Evolutionary conservation across 2,888 invertebrate genomes (phyloP).

Genomic region (Osedax frankpressi): DNA sequence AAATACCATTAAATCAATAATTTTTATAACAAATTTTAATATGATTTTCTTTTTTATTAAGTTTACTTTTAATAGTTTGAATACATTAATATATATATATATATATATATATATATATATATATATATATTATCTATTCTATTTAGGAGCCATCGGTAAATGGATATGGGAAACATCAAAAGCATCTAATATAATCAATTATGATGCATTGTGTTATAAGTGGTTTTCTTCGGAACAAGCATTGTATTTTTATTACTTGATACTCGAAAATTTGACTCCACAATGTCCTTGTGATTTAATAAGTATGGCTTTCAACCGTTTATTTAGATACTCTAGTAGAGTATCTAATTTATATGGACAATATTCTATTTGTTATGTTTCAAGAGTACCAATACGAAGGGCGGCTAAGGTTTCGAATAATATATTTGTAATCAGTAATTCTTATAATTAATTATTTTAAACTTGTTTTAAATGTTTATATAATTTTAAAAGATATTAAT

Average conservation of each 20-base stretch:
- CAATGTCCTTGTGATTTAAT: conserved; percentile 9
- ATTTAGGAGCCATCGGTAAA: conserved; percentile 1
- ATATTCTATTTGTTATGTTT: background rate
- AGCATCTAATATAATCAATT: background rate
- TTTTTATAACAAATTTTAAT: too few relatives aligned
- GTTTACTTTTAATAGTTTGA: too few relatives aligned
- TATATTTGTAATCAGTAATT: too few relatives aligned
- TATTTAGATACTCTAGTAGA: background rate
- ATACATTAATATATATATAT: background rate
- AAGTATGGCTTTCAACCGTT: background rate
- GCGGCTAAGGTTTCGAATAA: conserved; percentile 4
- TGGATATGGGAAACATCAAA: background rate
- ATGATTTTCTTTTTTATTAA: too few relatives aligned
- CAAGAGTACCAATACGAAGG: background rate
- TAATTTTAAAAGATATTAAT: too few relatives aligned
- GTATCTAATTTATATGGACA: too few relatives aligned
- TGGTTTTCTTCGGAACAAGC: conserved; percentile 3
- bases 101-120: background rate
- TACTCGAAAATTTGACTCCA: background rate
- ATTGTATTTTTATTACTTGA: background rate
- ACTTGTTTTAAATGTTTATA: too few relatives aligned
- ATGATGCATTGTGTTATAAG: conserved; percentile 1
- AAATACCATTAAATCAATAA: too few relatives aligned
- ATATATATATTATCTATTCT: too few relatives aligned
- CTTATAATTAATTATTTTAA: too few relatives aligned